Evolutionary conservation across 2,113 vertebrate genomes (phyloP).

Genomic region (Carettochelys insculpta): DNA sequence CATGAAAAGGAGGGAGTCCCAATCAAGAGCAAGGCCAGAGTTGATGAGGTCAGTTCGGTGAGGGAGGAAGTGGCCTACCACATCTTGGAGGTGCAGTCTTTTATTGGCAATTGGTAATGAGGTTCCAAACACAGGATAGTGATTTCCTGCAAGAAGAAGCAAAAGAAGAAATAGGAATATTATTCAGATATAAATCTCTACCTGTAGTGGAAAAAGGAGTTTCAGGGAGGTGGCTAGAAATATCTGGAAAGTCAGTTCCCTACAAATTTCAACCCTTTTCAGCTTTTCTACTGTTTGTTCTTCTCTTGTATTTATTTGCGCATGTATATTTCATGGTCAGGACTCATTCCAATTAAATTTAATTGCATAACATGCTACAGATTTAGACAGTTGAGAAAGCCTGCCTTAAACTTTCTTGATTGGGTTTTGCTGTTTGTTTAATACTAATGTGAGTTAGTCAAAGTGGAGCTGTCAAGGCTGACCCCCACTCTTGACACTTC

Average conservation of each 20-base stretch:
- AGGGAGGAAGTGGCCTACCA: too few relatives aligned
- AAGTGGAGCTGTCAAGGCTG: too few relatives aligned
- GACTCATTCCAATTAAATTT: not conserved
- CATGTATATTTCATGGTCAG: not conserved
- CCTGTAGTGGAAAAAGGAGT: not conserved
- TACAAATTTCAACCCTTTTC: not conserved
- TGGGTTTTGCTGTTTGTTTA: not conserved
- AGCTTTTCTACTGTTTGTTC: not conserved
- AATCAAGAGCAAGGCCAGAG: too few relatives aligned
- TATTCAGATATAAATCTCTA: not conserved
- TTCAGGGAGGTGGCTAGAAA: constrained; percentile 1
- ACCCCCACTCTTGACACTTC: too few relatives aligned
- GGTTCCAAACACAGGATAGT: not conserved
- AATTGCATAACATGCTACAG: not conserved
- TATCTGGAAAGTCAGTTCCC: not conserved
- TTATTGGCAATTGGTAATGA: not conserved
- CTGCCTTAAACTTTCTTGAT: not conserved
- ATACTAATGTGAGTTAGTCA: not conserved
- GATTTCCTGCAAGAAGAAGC: not conserved
- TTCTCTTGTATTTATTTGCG: not conserved
- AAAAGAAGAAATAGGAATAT: not conserved
- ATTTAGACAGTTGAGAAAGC: not conserved
- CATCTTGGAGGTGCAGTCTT: too few relatives aligned
- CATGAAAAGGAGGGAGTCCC: too few relatives aligned
- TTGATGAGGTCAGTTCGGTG: too few relatives aligned